Evolutionary conservation across 2,113 vertebrate species (phyloP).

Genomic region (Sinocyclocheilus anophthalmus): DNA sequence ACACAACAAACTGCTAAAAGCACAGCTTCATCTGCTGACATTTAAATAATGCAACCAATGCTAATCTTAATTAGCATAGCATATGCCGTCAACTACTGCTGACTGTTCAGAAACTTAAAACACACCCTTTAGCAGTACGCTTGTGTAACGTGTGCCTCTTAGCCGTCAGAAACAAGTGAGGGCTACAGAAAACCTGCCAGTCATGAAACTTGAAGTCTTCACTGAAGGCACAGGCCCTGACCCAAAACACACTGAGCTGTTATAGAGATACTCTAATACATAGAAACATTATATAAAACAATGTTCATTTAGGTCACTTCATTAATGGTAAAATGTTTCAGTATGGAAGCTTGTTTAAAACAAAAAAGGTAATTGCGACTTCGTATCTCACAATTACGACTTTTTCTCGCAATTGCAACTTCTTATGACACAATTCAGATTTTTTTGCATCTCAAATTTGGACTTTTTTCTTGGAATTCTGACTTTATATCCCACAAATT

Average conservation of each 20-base stretch:
- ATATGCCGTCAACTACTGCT: neutral
- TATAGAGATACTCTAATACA: neutral
- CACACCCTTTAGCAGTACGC: neutral
- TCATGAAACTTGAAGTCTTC: too few relatives aligned
- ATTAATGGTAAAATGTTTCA: neutral
- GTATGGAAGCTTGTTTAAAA: too few relatives aligned
- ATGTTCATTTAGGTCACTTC: too few relatives aligned
- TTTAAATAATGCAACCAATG: slow-evolving; percentile 16
- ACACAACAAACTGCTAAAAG: neutral
- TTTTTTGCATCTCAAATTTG: too few relatives aligned
- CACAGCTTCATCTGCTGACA: neutral
- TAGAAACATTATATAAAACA: neutral
- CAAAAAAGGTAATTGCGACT: too few relatives aligned
- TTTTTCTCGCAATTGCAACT: too few relatives aligned
- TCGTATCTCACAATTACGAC: too few relatives aligned
- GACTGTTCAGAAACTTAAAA: slow-evolving; percentile 1
- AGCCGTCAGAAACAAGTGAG: neutral
- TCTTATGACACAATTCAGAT: too few relatives aligned
- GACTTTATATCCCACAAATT: too few relatives aligned
- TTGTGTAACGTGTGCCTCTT: neutral
- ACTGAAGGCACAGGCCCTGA: neutral
- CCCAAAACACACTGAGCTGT: neutral
- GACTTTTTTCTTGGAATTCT: too few relatives aligned
- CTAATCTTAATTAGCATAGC: neutral
- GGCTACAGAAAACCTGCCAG: neutral